Base-by-base conservation (phyloP, 2,888 invertebrate genomes). In the Coenonympha arcania region DNA sequence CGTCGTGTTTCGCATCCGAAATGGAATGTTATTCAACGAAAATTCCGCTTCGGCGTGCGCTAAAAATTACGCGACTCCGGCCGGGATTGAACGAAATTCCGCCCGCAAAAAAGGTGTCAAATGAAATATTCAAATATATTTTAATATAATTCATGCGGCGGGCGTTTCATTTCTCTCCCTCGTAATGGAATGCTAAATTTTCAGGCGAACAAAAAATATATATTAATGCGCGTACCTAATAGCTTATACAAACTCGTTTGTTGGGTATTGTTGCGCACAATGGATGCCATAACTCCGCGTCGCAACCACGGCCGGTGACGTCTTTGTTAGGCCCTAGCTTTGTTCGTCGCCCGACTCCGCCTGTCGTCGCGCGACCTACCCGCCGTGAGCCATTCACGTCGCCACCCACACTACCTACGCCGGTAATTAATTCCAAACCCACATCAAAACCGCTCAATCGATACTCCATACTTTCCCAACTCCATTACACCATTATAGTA, bases 61-160 rank as follows among this genome's bases (percentile, higher is more conserved):
- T 76, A 83, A 84, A 86, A 85, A 86, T 84, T 84, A 85, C 85
- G 79, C 73, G 69, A 69, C 68, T 76, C 76, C 69, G 65, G 70
- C 68, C 74, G 73, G 77, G 84, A 86, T 85, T 86, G 85, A 86
- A 79, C 84, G 78, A 76, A 84, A 84, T 82, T 79, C 80, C 82
- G 66, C 76, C 72, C 76, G 79, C 79, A 80, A 85, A 84, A 85
- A 85, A 85, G 86, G 86, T 86, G 86, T 86, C 86, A 86, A 86
- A 86, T 86, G 86, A 86, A 86, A 86, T 86, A 86, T 86, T 86
- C 86, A 86, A 86, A 86, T 86, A 85, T 86, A 86, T 86, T 86
- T 85, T 86, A 86, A 86, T 86, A 86, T 86, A 86, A 86, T 86
- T 86, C 86, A 86, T 85, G 84, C 85, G 81, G 85, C 86, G 83